These are phyloP conservation scores for Sphaerophoria taeniata DNA, from an alignment of 2,888 invertebrate species.

Conservation along the genomic window DNA sequence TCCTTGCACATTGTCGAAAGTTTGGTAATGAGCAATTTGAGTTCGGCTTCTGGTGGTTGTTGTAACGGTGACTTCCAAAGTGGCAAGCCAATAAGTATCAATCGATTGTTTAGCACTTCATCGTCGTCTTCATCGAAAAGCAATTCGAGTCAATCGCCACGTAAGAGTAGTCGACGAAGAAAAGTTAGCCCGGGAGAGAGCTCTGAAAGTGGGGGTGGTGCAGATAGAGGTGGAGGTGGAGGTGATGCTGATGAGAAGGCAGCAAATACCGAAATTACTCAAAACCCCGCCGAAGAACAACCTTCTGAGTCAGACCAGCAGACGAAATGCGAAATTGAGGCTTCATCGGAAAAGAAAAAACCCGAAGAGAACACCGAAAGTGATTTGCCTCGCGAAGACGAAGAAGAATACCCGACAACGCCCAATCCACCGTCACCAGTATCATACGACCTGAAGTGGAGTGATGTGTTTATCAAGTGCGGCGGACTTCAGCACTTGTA, in stretches of 20 bases:
- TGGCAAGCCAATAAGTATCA: conserved; percentile 49
- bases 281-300: conserved; percentile 35
- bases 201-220: conserved; percentile 60
- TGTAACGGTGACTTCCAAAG: conserved; percentile 64
- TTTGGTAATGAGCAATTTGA: conserved; percentile 83
- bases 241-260: conserved; percentile 71
- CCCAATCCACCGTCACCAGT: conserved; percentile 63
- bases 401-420: conserved; percentile 52
- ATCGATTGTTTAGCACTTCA: conserved; percentile 59
- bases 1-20: conserved; percentile 95
- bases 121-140: conserved; percentile 67
- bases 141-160: conserved; percentile 66
- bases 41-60: conserved; percentile 70
- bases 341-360: conserved; percentile 40
- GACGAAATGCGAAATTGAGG: conserved; percentile 6
- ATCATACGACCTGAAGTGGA: conserved; percentile 84
- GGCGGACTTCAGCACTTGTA: conserved; percentile 95
- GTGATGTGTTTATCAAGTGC: conserved; percentile 91
- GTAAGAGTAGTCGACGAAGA: conserved; percentile 61
- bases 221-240: conserved; percentile 67
- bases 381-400: conserved; percentile 58
- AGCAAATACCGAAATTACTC: conserved; percentile 19
- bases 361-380: conserved; percentile 67
- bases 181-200: conserved; percentile 64
- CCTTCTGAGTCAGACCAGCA: conserved; percentile 1